Percentiles rank a stretch among this genome's conserved stretches.
phyloP scores from a whole-genome alignment of 1,140 invertebrate genomes.

The Drosophila bocqueti region DNA sequence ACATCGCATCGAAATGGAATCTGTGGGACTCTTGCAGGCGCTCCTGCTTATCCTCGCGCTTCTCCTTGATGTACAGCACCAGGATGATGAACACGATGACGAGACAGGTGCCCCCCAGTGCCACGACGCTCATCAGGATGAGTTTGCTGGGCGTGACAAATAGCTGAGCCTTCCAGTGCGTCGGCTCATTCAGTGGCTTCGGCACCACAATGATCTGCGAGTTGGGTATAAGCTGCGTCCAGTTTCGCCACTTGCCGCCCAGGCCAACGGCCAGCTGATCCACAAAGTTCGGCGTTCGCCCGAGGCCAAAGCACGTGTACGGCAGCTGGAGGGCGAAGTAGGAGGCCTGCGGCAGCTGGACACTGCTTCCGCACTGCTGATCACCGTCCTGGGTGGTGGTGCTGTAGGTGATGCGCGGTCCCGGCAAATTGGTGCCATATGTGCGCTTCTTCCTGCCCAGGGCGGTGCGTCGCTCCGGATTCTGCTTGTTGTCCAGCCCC shows the following conservation, averaged over 20 bases:
- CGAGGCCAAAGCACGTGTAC: slow-evolving; percentile 97
- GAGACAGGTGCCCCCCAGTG: slow-evolving; percentile 94
- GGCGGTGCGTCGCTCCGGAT: slow-evolving; percentile 89
- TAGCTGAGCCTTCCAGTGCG: slow-evolving; percentile 95
- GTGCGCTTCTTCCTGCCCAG: slow-evolving; percentile 91
- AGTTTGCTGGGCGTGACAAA: slow-evolving; percentile 98
- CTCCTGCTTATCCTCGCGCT: slow-evolving; percentile 95
- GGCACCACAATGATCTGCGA: slow-evolving; percentile 99
- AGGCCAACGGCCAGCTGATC: slow-evolving; percentile 95
- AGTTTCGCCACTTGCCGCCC: slow-evolving; percentile 89
- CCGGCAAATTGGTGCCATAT: slow-evolving; percentile 95
- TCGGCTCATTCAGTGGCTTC: slow-evolving; percentile 91
- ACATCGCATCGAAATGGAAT: slow-evolving; percentile 94
- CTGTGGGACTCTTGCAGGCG: slow-evolving; percentile 93
- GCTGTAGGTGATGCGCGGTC: slow-evolving; percentile 94
- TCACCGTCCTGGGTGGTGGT: slow-evolving; percentile 94
- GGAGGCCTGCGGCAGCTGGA: slow-evolving; percentile 96
- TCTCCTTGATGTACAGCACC: slow-evolving; percentile 97
- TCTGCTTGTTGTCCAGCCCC: slow-evolving; percentile 90
- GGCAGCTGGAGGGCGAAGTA: slow-evolving; percentile 96
- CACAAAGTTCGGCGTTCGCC: slow-evolving; percentile 98
- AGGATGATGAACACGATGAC: slow-evolving; percentile 94
- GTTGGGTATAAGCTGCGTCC: slow-evolving; percentile 98
- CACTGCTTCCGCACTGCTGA: slow-evolving; percentile 90
- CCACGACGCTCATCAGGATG: slow-evolving; percentile 95